Evolutionary conservation across 1,140 invertebrate genomes (phyloP).

Genomic region (Yoshiicerus persimilis): DNA sequence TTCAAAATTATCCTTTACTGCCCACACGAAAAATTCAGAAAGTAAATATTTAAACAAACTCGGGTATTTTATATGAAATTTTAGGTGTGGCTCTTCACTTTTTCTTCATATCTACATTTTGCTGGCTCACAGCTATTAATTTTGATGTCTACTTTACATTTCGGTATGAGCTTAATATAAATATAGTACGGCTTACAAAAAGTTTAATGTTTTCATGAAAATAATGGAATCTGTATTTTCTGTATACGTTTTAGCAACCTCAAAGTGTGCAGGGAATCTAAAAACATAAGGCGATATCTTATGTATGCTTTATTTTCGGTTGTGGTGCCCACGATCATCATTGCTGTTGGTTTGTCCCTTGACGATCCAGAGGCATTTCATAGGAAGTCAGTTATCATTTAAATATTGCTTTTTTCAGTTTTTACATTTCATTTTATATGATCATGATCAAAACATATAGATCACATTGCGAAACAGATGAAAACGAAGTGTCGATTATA

Average conservation of each 20-base stretch:
- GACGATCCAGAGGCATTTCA: background rate
- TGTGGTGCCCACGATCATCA: background rate
- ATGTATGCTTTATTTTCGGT: background rate
- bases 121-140: constrained; percentile 27
- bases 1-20: too few species aligned
- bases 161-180: background rate
- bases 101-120: constrained; percentile 1
- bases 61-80: background rate
- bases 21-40: too few species aligned
- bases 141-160: constrained; percentile 35
- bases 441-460: too few species aligned
- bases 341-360: background rate
- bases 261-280: background rate
- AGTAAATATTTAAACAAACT: too few species aligned
- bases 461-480: background rate
- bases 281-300: background rate
- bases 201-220: too few species aligned
- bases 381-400: background rate
- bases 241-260: background rate
- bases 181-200: too few species aligned
- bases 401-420: background rate
- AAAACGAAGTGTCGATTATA: background rate
- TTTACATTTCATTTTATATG: too few species aligned
- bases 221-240: too few species aligned
- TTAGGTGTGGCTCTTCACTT: constrained; percentile 22